A percentile compares a stretch with the other conserved stretches of the same genome.
Conservation (phyloP, 2,113 vertebrate species). For the Cyphomyrus discorhynchus region DNA sequence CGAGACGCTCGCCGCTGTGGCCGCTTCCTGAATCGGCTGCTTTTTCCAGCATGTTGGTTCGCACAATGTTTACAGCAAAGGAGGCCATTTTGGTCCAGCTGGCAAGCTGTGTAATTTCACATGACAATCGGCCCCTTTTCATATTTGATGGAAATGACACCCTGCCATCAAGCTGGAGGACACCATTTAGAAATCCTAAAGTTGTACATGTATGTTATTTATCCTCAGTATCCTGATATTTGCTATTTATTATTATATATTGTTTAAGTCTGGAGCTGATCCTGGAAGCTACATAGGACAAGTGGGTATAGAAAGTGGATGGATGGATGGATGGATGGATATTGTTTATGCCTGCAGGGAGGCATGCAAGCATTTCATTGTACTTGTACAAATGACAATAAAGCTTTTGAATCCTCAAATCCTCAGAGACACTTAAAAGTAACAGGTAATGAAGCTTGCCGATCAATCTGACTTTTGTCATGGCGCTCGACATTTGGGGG, state of each 20-base stretch:
- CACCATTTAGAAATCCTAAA: neutral
- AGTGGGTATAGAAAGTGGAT: neutral
- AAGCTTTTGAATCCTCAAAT: neutral
- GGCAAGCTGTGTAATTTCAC: neutral
- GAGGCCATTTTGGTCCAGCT: neutral
- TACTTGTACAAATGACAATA: neutral
- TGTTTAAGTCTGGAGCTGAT: neutral
- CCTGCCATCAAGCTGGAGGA: neutral
- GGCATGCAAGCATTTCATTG: neutral
- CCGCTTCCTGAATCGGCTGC: neutral
- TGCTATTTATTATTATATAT: neutral
- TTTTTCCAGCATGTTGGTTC: neutral
- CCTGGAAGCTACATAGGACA: neutral
- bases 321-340: neutral
- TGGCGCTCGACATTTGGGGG: neutral
- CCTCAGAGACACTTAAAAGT: neutral
- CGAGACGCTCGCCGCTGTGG: neutral
- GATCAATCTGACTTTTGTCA: neutral
- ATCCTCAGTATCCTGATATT: neutral
- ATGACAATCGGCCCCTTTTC: neutral
- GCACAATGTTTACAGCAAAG: slow-evolving; percentile 5
- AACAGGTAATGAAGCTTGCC: neutral
- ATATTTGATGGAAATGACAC: neutral
- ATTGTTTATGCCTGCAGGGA: neutral
- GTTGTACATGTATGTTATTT: neutral